Evolutionary conservation across 2,797 vertebrate species (phyloP).

Genomic region (Anisognathus igniventris): DNA sequence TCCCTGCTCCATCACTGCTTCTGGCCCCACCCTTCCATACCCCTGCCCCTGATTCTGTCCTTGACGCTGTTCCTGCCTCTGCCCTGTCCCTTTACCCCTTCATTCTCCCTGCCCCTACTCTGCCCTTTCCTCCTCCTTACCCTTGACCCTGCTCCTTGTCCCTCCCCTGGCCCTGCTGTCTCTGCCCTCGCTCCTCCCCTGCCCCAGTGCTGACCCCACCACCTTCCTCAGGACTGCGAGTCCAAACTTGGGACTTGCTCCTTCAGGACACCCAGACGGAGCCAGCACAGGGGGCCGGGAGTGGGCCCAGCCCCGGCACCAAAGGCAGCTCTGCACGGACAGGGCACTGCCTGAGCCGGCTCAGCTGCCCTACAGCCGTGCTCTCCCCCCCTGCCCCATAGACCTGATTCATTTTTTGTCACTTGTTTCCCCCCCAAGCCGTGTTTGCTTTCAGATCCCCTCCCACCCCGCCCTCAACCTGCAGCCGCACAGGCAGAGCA

Average conservation of each 20-base stretch:
- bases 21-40: not conserved
- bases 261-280: not conserved
- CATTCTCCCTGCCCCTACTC: not conserved
- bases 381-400: no score
- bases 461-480: not conserved
- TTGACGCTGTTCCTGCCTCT: not conserved
- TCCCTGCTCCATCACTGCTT: not conserved
- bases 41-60: no score
- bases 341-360: not conserved
- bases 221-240: not conserved
- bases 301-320: no score
- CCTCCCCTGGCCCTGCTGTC: no score
- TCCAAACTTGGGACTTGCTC: not conserved
- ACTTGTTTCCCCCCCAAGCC: not conserved
- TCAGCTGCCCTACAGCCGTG: no score
- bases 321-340: not conserved
- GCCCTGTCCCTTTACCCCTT: not conserved
- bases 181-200: not conserved
- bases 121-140: not conserved
- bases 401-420: accelerated
- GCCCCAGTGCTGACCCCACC: not conserved
- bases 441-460: not conserved
- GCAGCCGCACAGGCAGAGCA: not conserved
- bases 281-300: no score
- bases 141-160: not conserved